phyloP scores from a whole-genome alignment of 64 coral and sea anemone genomes.

The Montipora foliosa region DNA sequence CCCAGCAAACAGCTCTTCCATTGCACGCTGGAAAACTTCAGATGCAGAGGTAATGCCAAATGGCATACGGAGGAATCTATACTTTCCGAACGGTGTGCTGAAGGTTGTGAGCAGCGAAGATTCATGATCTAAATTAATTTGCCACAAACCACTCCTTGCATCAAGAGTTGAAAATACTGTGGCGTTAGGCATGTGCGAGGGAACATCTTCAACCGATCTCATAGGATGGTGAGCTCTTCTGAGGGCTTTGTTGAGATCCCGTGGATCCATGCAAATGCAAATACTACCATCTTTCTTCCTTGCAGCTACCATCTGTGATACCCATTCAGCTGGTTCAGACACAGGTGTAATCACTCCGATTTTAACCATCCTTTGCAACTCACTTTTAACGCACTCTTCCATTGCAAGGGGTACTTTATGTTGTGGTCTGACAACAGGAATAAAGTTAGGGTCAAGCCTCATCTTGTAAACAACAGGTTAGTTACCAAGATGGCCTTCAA shows the following conservation, averaged over 20 bases:
- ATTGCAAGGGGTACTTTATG: slow-evolving; percentile 29
- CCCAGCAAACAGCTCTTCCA: slow-evolving; percentile 34
- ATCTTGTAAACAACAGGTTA: slow-evolving; percentile 18
- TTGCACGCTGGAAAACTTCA: slow-evolving; percentile 34
- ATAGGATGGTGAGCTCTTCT: slow-evolving; percentile 52
- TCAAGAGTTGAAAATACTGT: slow-evolving; percentile 57
- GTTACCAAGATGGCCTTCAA: slow-evolving; percentile 39
- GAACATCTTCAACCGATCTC: slow-evolving; percentile 46
- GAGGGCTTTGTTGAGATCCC: slow-evolving; percentile 54
- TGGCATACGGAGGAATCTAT: slow-evolving; percentile 14
- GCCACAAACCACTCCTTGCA: neutral
- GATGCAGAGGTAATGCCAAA: slow-evolving; percentile 31
- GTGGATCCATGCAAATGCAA: slow-evolving; percentile 66
- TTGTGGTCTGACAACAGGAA: slow-evolving; percentile 9
- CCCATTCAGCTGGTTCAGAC: slow-evolving; percentile 39
- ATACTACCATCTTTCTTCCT: slow-evolving; percentile 31
- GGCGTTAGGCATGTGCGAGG: slow-evolving; percentile 21
- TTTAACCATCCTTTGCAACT: slow-evolving; percentile 30
- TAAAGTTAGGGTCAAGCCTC: slow-evolving; percentile 19
- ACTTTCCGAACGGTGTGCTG: slow-evolving; percentile 45
- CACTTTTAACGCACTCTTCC: slow-evolving; percentile 39
- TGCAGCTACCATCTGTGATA: slow-evolving; percentile 43
- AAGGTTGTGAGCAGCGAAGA: slow-evolving; percentile 55
- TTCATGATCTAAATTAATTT: slow-evolving; percentile 39
- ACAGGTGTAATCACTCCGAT: slow-evolving; percentile 33